Evolutionary conservation across 2,888 invertebrate genomes (phyloP).

Genomic region (Drosophila lutescens): DNA sequence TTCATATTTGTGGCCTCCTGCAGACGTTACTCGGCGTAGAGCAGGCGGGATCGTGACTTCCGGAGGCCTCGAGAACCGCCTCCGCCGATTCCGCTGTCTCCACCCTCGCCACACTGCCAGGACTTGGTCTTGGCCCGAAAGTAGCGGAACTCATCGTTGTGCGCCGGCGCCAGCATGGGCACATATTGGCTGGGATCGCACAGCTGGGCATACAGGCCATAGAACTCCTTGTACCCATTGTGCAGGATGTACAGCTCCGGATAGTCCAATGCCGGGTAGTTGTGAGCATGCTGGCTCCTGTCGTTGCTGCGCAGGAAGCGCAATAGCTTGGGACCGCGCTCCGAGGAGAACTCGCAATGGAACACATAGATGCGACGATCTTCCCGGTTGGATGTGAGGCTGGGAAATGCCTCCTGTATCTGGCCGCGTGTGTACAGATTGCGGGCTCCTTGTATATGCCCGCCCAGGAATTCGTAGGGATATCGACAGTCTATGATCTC

Average conservation of each 20-base stretch:
- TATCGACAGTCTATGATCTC: conserved; percentile 96
- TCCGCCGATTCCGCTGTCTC: conserved; percentile 82
- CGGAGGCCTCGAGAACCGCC: conserved; percentile 69
- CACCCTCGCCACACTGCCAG: conserved; percentile 86
- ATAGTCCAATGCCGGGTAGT: conserved; percentile 93
- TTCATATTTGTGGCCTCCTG: not conserved
- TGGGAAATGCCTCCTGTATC: conserved; percentile 87
- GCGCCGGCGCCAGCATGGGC: conserved; percentile 93
- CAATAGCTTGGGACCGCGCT: conserved; percentile 96
- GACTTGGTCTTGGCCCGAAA: conserved; percentile 92
- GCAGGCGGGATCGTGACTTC: conserved; percentile 83
- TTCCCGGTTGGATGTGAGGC: conserved; percentile 70
- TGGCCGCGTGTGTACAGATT: conserved; percentile 93
- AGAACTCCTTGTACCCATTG: conserved; percentile 95
- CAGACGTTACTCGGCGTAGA: conserved; percentile 62
- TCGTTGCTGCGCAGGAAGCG: conserved; percentile 93
- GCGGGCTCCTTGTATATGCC: conserved; percentile 92
- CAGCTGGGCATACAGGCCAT: conserved; percentile 87
- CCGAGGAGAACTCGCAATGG: conserved; percentile 99
- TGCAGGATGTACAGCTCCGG: conserved; percentile 97
- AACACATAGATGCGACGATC: conserved; percentile 93
- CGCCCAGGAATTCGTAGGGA: conserved; percentile 96
- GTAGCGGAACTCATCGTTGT: conserved; percentile 88
- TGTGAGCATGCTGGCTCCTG: conserved; percentile 90
- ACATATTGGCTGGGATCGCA: conserved; percentile 91